Evolutionary conservation across 1,140 invertebrate species (phyloP).

Genomic region (Dendrolimus punctatus): DNA sequence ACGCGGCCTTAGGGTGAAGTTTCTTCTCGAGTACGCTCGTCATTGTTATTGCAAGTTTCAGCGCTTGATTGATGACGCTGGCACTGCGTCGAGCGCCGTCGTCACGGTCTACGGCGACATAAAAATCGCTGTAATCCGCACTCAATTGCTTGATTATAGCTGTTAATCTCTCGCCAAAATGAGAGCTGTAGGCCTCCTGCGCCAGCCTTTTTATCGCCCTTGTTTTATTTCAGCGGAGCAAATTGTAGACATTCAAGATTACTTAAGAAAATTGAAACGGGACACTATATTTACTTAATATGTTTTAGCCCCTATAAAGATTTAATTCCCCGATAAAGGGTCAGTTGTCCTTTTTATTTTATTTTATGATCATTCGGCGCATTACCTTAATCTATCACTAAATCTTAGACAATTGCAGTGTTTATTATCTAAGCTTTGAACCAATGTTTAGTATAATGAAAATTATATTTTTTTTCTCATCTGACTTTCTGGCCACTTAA

Average conservation of each 20-base stretch:
- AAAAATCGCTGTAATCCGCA: constrained; percentile 61
- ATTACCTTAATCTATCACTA: too few relatives aligned
- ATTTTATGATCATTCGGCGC: too few relatives aligned
- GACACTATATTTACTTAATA: constrained; percentile 24
- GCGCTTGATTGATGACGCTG: constrained; percentile 44
- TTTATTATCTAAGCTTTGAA: too few relatives aligned
- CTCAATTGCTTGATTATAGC: constrained; percentile 63
- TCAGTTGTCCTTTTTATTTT: background rate
- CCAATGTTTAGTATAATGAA: too few relatives aligned
- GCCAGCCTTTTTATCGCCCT: constrained; percentile 37
- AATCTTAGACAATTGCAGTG: too few relatives aligned
- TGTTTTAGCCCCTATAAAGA: constrained; percentile 16
- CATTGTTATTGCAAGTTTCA: constrained; percentile 55
- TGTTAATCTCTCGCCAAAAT: constrained; percentile 55
- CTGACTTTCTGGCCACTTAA: too few relatives aligned
- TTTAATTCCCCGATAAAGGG: constrained; percentile 1
- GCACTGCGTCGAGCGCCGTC: constrained; percentile 19
- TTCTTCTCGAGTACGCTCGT: constrained; percentile 17
- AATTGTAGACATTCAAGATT: constrained; percentile 53
- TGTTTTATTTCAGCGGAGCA: constrained; percentile 48
- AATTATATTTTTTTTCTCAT: too few relatives aligned
- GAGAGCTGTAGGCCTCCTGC: constrained; percentile 26
- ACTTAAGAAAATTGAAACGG: constrained; percentile 60
- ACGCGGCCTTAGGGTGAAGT: constrained; percentile 1
- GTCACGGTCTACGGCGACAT: constrained; percentile 30